Evolutionary conservation across 2,888 invertebrate genomes (phyloP), one percentile per base, ranked within the genome.

Genomic region (Limulus polyphemus): DNA sequence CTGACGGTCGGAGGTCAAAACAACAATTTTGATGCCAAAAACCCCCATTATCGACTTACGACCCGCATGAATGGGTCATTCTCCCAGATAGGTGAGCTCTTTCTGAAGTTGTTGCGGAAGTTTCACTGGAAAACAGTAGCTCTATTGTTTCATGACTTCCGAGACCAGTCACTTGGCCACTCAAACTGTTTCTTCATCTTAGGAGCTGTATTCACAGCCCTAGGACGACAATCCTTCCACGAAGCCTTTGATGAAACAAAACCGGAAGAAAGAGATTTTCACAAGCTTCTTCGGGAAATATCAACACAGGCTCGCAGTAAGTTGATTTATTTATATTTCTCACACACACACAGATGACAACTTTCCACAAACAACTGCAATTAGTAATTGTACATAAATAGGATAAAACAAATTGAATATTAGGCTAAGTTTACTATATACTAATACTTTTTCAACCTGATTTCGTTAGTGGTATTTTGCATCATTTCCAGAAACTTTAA

Each of bases 61-160:
- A 93, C 91, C 9, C 80, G 90, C 66, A 84, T 91, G 81, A 86
- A 87, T 81, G 90, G 90, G 13, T 85, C 86, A 65, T 87, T 88
- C 74, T 72, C 73, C 14, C 71, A 74, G 64, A 72, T 76, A 13
- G 74, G 74, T 0, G 81, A 83, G 64, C 85, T 86, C 10, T 81
- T 88, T 55, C 79, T 81, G 57, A 82, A 84, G 54, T 83, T 88
- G 65, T 79, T 88, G 57, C 82, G 83, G 74, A 82, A 82, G 67
- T 88, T 87, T 75, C 83, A 84, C 61, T 89, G 88, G 88, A 82
- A 82, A 16, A 81, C 83, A 55, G 81, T 84, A 1, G 86, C 84
- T 0, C 79, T 88, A 73, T 77, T 89, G 58, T 88, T 83, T 74
- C 86, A 87, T 76, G 87, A 88, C 77, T 80, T 83, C 72, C 82